phyloP scores from a whole-genome alignment of 2,113 vertebrate genomes.

The Atherinomorus stipes region DNA sequence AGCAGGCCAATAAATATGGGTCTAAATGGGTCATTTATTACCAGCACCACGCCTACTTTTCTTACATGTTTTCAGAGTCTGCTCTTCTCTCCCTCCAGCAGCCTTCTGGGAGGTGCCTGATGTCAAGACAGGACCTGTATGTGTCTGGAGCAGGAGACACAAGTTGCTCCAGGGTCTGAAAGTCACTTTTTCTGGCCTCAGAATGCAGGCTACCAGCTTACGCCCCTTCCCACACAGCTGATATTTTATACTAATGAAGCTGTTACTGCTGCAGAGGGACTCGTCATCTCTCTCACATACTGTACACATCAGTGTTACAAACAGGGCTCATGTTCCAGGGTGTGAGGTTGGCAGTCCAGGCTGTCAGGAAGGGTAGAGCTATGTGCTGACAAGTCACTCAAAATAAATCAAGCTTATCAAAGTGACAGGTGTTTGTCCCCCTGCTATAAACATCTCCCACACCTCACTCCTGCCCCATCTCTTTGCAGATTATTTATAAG shows the following conservation, averaged over 20 bases:
- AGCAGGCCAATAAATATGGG: constrained; percentile 71
- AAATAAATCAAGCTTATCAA: constrained; percentile 91
- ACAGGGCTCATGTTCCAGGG: constrained; percentile 28
- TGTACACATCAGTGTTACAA: constrained; percentile 21
- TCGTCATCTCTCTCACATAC: constrained; percentile 28
- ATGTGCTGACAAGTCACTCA: constrained; percentile 84
- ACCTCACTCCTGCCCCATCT: constrained; percentile 78
- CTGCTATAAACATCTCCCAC: constrained; percentile 87
- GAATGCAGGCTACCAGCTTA: background rate
- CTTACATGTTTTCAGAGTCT: constrained; percentile 87
- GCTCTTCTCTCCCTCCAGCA: constrained; percentile 89
- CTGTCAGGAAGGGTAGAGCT: constrained; percentile 84
- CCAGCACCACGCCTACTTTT: constrained; percentile 85
- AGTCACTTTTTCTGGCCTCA: constrained; percentile 16
- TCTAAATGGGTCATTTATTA: constrained; percentile 85
- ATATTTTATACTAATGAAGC: constrained; percentile 33
- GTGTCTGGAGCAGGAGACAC: constrained; percentile 64
- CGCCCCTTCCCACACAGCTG: background rate
- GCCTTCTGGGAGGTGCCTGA: constrained; percentile 86
- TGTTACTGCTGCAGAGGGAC: background rate
- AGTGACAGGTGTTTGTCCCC: constrained; percentile 92
- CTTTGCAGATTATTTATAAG: constrained; percentile 81
- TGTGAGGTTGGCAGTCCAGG: constrained; percentile 65
- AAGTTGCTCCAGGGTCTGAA: constrained; percentile 10
- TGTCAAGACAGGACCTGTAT: constrained; percentile 87